Evolutionary conservation across 2,113 vertebrate species (phyloP), one percentile per base, ranked within the genome.

Genomic region (Chlamydotis undulata): DNA sequence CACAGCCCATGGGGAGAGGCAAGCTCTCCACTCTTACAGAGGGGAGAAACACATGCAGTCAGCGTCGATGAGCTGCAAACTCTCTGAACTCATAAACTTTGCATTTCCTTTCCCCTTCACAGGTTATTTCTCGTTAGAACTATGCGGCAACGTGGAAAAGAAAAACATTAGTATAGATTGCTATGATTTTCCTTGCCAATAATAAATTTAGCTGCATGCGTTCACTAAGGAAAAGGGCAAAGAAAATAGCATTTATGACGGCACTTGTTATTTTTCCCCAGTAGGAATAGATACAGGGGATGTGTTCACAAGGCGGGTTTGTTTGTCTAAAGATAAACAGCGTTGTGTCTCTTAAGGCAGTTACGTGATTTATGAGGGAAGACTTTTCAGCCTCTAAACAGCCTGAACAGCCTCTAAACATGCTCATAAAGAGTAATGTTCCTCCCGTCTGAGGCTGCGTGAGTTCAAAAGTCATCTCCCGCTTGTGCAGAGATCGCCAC

Each of bases 381-480:
- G 76, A 94, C 60, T 96, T 94, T 84, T 91, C 79, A 91, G 83
- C 69, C 50, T 63, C 89, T 82, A 35, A 89, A 73, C 33, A 87
- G 65, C 78, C 81, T 64, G 63, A 93, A 67, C 83, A 94, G 84
- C 77, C 56, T 76, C 95, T 68, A 83, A 96, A 95, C 70, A 88
- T n/a, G 84, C 90, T 81, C 87, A 61, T 94, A 87, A 89, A 96
- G 68, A 86, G 87, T 41, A 95, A 90, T 60, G 87, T 47, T 87
- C 83, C 76, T 96, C 81, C 94, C 0, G 19, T 68, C 71, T 73
- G 85, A 90, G 68, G 73, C 87, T 96, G 74, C 17, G 3, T 56
- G 73, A 60, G 83, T 94, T 96, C 92, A 97, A 91, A 97, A 95
- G 94, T 91, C 88, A 96, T 89, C 83, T 93, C 93, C 67, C 90